These are phyloP conservation scores for Cacatua alba DNA, from an alignment of 2,113 vertebrate genomes.

Conservation along the genomic window DNA sequence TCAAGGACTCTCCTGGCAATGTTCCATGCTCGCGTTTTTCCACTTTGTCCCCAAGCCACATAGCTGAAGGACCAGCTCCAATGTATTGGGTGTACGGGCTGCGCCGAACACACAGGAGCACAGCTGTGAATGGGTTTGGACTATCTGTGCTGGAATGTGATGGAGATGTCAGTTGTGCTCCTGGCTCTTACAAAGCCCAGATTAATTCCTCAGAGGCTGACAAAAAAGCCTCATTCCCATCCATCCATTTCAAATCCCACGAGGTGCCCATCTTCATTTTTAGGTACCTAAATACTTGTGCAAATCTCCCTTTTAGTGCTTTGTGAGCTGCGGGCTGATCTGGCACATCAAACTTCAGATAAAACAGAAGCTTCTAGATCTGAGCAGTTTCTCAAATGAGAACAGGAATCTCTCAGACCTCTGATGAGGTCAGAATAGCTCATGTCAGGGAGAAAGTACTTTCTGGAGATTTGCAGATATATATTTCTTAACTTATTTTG, in stretches of 20 bases:
- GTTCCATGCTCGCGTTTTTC: accelerated
- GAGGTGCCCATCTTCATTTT: not conserved
- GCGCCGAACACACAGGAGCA: accelerated
- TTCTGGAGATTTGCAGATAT: not conserved
- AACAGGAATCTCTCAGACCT: not conserved
- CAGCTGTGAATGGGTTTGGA: not conserved
- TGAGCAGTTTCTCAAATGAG: not conserved
- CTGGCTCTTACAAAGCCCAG: not conserved
- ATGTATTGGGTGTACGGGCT: not conserved
- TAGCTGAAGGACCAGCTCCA: not conserved
- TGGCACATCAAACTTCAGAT: not conserved
- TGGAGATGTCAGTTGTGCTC: not conserved
- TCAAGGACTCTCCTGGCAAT: not conserved
- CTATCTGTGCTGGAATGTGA: accelerated
- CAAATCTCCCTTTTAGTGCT: not conserved
- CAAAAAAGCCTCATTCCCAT: not conserved
- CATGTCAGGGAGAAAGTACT: not conserved
- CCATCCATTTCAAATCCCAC: not conserved
- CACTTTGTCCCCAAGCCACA: accelerated
- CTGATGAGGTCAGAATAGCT: constrained; percentile 15
- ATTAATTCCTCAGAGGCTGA: not conserved
- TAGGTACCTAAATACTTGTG: not conserved
- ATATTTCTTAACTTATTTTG: not conserved
- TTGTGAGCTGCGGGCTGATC: not conserved
- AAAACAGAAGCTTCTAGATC: not conserved